Base-by-base conservation (phyloP, 2,113 vertebrate genomes). In the Labrus mixtus region DNA sequence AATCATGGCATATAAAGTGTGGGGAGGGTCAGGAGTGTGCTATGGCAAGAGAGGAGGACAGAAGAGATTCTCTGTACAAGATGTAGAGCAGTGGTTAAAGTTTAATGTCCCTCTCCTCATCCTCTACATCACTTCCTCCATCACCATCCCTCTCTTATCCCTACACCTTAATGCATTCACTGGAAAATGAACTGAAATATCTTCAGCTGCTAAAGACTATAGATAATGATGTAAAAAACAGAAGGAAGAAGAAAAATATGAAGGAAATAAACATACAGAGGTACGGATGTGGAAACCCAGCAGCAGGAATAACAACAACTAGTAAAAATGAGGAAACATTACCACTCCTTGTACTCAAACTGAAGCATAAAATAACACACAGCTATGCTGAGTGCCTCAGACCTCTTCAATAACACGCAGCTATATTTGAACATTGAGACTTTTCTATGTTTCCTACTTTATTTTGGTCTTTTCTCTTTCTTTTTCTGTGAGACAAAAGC, bases 91-190 rank as follows among this genome's bases (percentile, higher is more conserved):
- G 23, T 73, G 68, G 56, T 91, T 82, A 90, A 92, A 88, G 67
- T 86, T 91, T 90, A 91, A 91, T 90, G 77, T 23, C 29, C 17
- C 57, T 85, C 46, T 75, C 41, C 25, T 79, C 78, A 79, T 71
- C 65, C 75, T 63, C 59, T 73, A 77, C 83, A 73, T 90, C 78
- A 85, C 78, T 81, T 82, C 73, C 82, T 84, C 60, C 57, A 69
- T 68, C 51, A 16, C 6, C 12, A 58, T 76, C 29, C 25, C 61
- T 68, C 55, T 39, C 62, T 50, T 58, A 19, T 37, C 53, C 48
- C 48, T 20, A 1, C 71, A 57, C 17, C 65, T 60, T 15, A 8
- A 17, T 53, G 55, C 4, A 3, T 65, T 53, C 51, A 65, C 51
- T 78, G 56, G 25, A 87, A 37, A 86, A 81, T 72, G 41, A 73